A percentile compares a stretch with the other conserved stretches of the same genome.
phyloP scores from a whole-genome alignment of 2,113 vertebrate genomes.

The Saguinus midas region DNA sequence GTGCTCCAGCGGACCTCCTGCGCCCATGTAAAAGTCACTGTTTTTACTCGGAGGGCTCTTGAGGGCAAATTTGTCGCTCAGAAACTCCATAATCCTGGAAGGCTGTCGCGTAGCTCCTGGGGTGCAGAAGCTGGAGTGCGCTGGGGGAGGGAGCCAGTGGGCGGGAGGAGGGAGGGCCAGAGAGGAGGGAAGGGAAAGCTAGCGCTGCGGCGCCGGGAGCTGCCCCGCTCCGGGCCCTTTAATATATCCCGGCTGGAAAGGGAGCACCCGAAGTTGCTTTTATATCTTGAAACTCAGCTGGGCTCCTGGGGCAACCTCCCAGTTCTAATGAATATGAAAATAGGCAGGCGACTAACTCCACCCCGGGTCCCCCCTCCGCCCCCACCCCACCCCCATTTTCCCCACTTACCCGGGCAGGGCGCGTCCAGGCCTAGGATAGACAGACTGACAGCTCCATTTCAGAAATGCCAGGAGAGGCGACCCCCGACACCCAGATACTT shows the following conservation, averaged over 20 bases:
- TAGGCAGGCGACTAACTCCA: slow-evolving; percentile 87
- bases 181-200: slow-evolving; percentile 66
- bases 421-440: slow-evolving; percentile 80
- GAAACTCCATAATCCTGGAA: slow-evolving; percentile 95
- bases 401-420: slow-evolving; percentile 75
- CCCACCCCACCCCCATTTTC: slow-evolving; percentile 75
- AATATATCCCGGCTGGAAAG: slow-evolving; percentile 87
- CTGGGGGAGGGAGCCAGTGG: slow-evolving; percentile 59
- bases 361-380: slow-evolving; percentile 80
- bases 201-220: slow-evolving; percentile 69
- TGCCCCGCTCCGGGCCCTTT: slow-evolving; percentile 80
- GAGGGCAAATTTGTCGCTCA: slow-evolving; percentile 95
- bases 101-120: slow-evolving; percentile 69
- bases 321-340: slow-evolving; percentile 90
- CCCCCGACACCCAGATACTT: slow-evolving; percentile 36
- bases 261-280: slow-evolving; percentile 87
- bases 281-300: slow-evolving; percentile 90
- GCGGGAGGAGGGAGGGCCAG: slow-evolving; percentile 69
- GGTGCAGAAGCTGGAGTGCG: slow-evolving; percentile 73
- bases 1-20: slow-evolving; percentile 90
- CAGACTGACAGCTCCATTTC: slow-evolving; percentile 68
- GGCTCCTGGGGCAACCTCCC: slow-evolving; percentile 86
- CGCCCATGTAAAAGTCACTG: slow-evolving; percentile 95
- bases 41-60: slow-evolving; percentile 92
- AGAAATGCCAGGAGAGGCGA: slow-evolving; percentile 60